Percentiles rank a stretch among this genome's conserved stretches.
Conservation (phyloP, 1,140 invertebrate species). For the Megalonaias nervosa region DNA sequence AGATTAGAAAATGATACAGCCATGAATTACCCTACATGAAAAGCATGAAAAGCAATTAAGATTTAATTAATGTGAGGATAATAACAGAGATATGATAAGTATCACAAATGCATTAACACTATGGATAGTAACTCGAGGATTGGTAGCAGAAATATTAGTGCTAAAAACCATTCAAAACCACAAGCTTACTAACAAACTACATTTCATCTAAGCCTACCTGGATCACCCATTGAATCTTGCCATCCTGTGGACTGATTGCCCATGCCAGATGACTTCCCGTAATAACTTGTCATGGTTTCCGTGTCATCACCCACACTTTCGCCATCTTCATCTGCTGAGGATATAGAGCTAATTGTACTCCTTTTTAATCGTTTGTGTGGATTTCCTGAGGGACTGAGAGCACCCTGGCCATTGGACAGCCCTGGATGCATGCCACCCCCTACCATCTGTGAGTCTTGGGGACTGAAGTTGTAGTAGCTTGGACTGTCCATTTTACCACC, state of each 20-base stretch:
- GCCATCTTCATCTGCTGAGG: conserved; percentile 76
- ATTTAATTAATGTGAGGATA: too few species aligned
- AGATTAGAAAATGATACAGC: too few species aligned
- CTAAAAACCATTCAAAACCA: too few species aligned
- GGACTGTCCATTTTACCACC: conserved; percentile 87
- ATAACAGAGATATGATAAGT: too few species aligned
- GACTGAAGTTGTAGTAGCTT: conserved; percentile 94
- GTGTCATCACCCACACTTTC: conserved; percentile 68
- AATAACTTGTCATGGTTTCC: conserved; percentile 74
- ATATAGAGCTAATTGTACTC: conserved; percentile 70
- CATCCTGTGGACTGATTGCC: conserved; percentile 74
- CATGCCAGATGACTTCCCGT: conserved; percentile 76
- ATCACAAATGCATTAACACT: too few species aligned
- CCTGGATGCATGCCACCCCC: conserved; percentile 49
- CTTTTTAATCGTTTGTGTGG: conserved; percentile 75
- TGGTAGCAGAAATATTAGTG: too few species aligned
- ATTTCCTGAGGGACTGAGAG: conserved; percentile 63
- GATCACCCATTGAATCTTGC: conserved; percentile 72
- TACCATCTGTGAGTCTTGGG: conserved; percentile 72
- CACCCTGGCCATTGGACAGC: conserved; percentile 65
- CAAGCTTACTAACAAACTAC: too few species aligned
- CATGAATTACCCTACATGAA: too few species aligned
- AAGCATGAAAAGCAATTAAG: too few species aligned
- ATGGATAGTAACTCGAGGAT: too few species aligned
- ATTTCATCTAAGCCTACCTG: conserved; percentile 43